phyloP scores from a whole-genome alignment of 2,113 vertebrate genomes.

The Gallinago media region DNA sequence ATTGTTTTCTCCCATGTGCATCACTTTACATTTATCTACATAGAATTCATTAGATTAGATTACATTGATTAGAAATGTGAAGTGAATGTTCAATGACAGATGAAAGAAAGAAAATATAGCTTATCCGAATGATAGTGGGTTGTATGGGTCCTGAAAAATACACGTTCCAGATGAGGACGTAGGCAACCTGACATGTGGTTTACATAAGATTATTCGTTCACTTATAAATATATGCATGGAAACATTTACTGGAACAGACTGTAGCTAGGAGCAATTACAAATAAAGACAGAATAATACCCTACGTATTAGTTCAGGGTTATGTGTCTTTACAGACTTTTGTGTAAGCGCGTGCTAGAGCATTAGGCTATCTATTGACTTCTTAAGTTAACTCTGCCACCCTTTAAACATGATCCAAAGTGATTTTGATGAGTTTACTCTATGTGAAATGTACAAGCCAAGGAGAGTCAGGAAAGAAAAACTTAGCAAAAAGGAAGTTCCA shows the following conservation, averaged over 20 bases:
- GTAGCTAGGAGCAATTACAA: not conserved
- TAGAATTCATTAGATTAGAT: not conserved
- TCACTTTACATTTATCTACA: not conserved
- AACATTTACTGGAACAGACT: not conserved
- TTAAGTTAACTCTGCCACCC: not conserved
- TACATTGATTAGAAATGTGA: not conserved
- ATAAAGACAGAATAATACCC: not conserved
- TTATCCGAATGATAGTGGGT: not conserved
- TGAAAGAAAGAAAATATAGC: not conserved
- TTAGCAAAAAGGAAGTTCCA: not conserved
- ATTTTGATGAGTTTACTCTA: not conserved
- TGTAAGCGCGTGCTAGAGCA: not conserved
- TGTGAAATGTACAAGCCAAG: not conserved
- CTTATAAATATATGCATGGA: not conserved
- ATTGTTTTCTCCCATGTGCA: not conserved
- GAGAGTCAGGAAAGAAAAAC: not conserved
- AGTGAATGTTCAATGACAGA: not conserved
- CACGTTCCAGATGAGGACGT: not conserved
- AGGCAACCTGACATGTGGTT: not conserved
- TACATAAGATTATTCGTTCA: not conserved
- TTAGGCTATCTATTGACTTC: not conserved
- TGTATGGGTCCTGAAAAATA: not conserved
- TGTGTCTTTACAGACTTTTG: not conserved
- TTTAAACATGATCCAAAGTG: not conserved
- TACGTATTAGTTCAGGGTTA: fast-evolving